phyloP scores from a whole-genome alignment of 2,888 invertebrate species.

The Emmelina monodactyla region DNA sequence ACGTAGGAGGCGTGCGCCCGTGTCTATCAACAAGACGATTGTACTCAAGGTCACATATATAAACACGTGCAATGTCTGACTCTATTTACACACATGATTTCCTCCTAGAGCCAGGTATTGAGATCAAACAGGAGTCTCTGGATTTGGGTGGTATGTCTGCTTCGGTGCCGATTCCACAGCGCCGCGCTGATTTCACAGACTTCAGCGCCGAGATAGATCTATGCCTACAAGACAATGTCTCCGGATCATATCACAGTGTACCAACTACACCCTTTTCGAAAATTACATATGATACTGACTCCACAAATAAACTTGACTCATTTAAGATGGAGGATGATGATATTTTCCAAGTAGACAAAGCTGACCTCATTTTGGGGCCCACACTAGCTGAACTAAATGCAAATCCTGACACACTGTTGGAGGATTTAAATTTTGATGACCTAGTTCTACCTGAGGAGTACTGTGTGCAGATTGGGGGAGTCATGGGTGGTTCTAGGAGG shows the following conservation, averaged over 20 bases:
- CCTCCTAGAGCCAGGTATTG: slow-evolving; percentile 68
- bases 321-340: slow-evolving; percentile 89
- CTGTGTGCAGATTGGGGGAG: slow-evolving; percentile 57
- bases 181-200: slow-evolving; percentile 55
- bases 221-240: slow-evolving; percentile 56
- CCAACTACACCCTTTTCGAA: slow-evolving; percentile 44
- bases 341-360: slow-evolving; percentile 87
- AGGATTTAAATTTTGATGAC: slow-evolving; percentile 88
- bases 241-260: slow-evolving; percentile 46
- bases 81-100: slow-evolving; percentile 70
- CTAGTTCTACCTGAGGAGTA: slow-evolving; percentile 77
- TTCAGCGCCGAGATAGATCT: slow-evolving; percentile 65
- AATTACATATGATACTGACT: slow-evolving; percentile 47
- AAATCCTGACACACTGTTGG: slow-evolving; percentile 82
- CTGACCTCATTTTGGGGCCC: slow-evolving; percentile 83
- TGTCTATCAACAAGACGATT: slow-evolving; percentile 58
- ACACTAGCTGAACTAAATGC: slow-evolving; percentile 87
- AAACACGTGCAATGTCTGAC: slow-evolving; percentile 70
- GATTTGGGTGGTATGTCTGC: slow-evolving; percentile 60
- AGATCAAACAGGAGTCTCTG: slow-evolving; percentile 69
- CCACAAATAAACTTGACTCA: slow-evolving; percentile 61
- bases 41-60: slow-evolving; percentile 58
- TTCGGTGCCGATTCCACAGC: slow-evolving; percentile 71
- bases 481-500: slow-evolving; percentile 44
- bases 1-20: slow-evolving; percentile 57